These are phyloP conservation scores for Ametastegia equiseti DNA, from an alignment of 2,888 invertebrate species.

Conservation along the genomic window DNA sequence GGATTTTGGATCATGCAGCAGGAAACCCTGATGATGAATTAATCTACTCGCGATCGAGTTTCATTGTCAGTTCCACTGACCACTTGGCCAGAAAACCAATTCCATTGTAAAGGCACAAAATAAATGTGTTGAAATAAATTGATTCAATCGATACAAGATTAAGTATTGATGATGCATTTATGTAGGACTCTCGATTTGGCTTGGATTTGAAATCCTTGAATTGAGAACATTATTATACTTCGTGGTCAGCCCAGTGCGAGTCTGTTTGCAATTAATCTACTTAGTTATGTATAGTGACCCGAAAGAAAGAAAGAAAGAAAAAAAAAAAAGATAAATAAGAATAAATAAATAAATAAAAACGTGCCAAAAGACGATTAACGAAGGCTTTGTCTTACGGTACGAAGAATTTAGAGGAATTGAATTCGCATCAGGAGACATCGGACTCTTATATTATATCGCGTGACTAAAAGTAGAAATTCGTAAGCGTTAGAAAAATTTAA, in stretches of 20 bases:
- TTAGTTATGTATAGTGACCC: slow-evolving; percentile 9
- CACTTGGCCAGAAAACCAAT: slow-evolving; percentile 14
- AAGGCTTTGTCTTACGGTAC: slow-evolving; percentile 50
- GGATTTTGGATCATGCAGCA: neutral
- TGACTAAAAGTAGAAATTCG: too few species aligned
- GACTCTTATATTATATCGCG: too few species aligned
- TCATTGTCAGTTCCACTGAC: slow-evolving; percentile 2
- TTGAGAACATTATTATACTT: too few species aligned
- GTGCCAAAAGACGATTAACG: slow-evolving; percentile 52
- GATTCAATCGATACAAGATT: too few species aligned
- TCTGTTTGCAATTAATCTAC: slow-evolving; percentile 9
- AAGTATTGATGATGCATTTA: neutral
- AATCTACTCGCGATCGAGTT: slow-evolving; percentile 13
- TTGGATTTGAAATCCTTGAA: neutral
- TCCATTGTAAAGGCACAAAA: neutral
- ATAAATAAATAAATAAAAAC: neutral
- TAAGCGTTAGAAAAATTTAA: too few species aligned
- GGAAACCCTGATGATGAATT: slow-evolving; percentile 17
- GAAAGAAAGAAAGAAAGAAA: neutral
- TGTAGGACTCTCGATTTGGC: neutral
- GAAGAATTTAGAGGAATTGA: slow-evolving; percentile 34
- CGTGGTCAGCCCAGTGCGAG: neutral
- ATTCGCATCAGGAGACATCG: too few species aligned
- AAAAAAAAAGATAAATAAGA: neutral
- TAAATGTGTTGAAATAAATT: too few species aligned